Evolutionary conservation across 2,888 invertebrate species (phyloP), one percentile per base, ranked within the genome.

Genomic region (Mesorhabditis belari): DNA sequence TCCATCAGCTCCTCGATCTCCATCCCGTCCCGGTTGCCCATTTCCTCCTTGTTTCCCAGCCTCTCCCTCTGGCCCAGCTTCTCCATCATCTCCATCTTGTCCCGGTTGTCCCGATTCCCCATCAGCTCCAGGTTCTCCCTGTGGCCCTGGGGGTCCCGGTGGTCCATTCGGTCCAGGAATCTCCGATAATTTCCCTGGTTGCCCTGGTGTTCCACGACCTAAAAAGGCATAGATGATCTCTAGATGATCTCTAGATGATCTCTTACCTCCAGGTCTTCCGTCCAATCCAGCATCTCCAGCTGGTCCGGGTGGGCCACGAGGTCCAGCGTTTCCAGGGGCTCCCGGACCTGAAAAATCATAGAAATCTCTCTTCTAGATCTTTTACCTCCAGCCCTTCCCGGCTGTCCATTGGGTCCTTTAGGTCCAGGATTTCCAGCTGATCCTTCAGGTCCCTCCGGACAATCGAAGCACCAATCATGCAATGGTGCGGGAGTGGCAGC

Each of bases 391-490:
- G 52, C 21, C 12, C 19, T 26, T n/a, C n/a, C 51, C 53, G 54
- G 49, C 24, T 52, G 12, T n/a, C 44, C 54, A 2, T 54, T 54
- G 4, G 60, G 23, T 0, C 35, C 49, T 23, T 73, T 70, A 17
- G 65, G 63, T 56, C 74, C 74, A n/a, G 71, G 61, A 23, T 61
- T 62, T 63, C 77, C 77, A 2, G 75, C 66, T 12, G 71, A 65
- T 65, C 76, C 76, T 51, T 73, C 67, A 27, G 71, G 63, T 49
- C 71, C 76, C 51, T 68, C 71, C 29, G 76, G 69, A 60, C 77
- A 77, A 27, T 71, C 73, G 60, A 70, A 73, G 66, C 75, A 75
- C 62, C 67, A 74, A 56, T 75, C 74, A 44, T 68, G 59, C 55
- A 61, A 62, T 24, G 66, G 64, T 12, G 70, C 69, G n/a, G 73